phyloP scores from a whole-genome alignment of 2,888 invertebrate genomes.

The Cactoblastis cactorum region DNA sequence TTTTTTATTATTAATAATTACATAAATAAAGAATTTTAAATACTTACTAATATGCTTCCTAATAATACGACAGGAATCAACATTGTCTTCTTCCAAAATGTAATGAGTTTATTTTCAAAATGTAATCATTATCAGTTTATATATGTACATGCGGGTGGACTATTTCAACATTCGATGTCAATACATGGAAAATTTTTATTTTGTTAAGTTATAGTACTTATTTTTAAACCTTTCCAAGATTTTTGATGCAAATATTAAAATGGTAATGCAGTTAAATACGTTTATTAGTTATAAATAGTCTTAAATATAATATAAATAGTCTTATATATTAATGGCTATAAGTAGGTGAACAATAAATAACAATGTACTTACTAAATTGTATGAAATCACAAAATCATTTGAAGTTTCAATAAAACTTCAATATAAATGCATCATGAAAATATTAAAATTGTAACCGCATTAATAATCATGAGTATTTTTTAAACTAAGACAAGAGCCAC shows the following conservation, averaged over 20 bases:
- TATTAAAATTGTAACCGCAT: no score
- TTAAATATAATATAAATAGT: background rate
- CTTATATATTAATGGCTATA: no score
- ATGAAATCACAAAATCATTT: background rate
- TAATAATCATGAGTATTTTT: constrained; percentile 8
- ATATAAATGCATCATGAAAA: background rate
- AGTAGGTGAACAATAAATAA: no score
- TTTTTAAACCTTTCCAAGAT: background rate
- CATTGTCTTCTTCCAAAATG: background rate
- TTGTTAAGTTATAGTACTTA: background rate
- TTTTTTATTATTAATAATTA: no score
- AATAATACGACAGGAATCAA: background rate
- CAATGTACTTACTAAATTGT: no score
- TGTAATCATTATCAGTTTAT: background rate
- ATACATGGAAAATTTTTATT: background rate
- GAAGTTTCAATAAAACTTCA: background rate
- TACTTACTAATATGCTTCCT: background rate
- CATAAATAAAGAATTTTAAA: no score
- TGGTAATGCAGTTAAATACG: background rate
- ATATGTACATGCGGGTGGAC: background rate
- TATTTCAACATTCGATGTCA: background rate
- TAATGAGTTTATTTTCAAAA: background rate
- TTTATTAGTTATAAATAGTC: background rate
- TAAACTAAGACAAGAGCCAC: constrained; percentile 10
- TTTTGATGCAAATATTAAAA: background rate